Evolutionary conservation across 2,113 vertebrate species (phyloP), one percentile per base, ranked within the genome.

Genomic region (Ammodytes dubius): DNA sequence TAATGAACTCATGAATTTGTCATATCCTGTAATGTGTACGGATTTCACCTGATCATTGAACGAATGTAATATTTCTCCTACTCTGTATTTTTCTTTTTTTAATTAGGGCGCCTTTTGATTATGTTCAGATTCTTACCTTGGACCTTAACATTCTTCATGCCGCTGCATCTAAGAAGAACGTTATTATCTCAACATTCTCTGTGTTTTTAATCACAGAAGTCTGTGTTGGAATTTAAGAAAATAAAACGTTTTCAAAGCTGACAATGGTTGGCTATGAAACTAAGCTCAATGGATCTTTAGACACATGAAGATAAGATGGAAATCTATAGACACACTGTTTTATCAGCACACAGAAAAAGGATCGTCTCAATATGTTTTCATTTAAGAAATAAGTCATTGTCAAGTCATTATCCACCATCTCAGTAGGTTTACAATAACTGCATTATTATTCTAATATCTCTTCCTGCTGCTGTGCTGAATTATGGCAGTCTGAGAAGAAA

Each of bases 381-480:
- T 88, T 88, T 75, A 87, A 82, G 63, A 65, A 80, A 71, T 67
- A 84, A 86, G 82, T 88, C 81, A 74, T 82, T 81, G 85, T 53
- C 72, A 65, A 74, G 54, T 84, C 84, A 91, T 91, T 84, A 90
- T 70, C 78, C 54, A 46, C 40, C 42, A 46, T 84, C 70, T 60
- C 70, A 61, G 39, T 63, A 79, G 82, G 82, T 76, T 63, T 76
- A 53, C 40, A 53, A 84, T 85, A 45, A 59, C 75, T 60, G 61
- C 56, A 47, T 63, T 49, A 70, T 82, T 71, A 63, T 77, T 75
- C 73, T 74, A 74, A 73, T 84, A 79, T 60, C 74, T 86, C 63
- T 75, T 83, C 74, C 60, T 72, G 85, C 40, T 27, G 14, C 67
- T 63, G 64, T 67, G 69, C 47, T 60, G 59, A 81, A 76, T 47